Conservation (phyloP, 2,888 invertebrate species). For the Heliconius charithonia region DNA sequence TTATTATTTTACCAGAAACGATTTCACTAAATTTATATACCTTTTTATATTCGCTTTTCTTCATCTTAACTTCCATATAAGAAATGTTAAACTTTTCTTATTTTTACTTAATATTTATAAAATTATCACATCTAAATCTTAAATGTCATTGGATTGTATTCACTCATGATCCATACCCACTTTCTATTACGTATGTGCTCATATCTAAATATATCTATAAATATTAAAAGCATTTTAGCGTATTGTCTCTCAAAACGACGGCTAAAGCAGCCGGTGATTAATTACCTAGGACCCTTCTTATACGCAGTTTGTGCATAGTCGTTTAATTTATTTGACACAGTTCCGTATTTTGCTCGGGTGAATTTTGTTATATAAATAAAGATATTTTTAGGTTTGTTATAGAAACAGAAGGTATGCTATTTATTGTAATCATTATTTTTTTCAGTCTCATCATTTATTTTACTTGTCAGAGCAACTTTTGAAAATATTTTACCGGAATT, state of each 20-base stretch:
- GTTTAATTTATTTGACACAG: slow-evolving; percentile 20
- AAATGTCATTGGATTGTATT: background rate
- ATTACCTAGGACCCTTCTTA: slow-evolving; percentile 21
- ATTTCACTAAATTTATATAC: too few species aligned
- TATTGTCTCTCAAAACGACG: slow-evolving; percentile 18
- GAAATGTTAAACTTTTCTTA: too few species aligned
- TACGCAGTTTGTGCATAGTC: slow-evolving; percentile 10
- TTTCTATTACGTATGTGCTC: background rate
- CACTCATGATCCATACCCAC: background rate
- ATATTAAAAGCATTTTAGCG: background rate
- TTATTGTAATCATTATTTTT: too few species aligned
- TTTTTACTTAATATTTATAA: background rate
- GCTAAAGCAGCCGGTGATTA: slow-evolving; percentile 17
- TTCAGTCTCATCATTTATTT: too few species aligned
- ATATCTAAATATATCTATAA: background rate
- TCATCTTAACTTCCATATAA: too few species aligned
- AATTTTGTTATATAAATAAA: background rate
- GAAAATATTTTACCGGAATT: too few species aligned
- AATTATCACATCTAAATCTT: background rate
- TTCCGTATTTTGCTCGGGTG: background rate
- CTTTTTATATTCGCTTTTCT: too few species aligned
- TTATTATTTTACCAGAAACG: too few species aligned
- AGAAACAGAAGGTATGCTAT: background rate
- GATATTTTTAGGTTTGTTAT: background rate
- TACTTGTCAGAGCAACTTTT: too few species aligned